phyloP scores from a whole-genome alignment of 2,797 vertebrate species.

The Poecilia gillii region DNA sequence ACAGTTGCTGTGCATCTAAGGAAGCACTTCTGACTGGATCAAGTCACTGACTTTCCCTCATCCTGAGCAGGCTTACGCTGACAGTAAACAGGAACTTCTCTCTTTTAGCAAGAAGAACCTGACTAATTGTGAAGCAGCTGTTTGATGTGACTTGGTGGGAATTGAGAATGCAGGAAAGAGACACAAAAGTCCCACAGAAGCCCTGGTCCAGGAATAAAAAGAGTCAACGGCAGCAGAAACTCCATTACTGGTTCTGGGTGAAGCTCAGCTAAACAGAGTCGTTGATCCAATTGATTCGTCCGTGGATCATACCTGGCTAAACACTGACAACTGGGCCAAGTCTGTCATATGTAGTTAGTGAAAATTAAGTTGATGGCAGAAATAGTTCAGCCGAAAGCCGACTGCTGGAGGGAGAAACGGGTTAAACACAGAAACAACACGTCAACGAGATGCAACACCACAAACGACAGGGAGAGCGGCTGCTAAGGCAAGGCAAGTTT shows the following conservation, averaged over 20 bases:
- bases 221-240: not conserved
- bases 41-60: not conserved
- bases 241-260: not conserved
- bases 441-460: not conserved
- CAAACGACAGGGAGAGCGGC: not conserved
- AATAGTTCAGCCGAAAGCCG: not conserved
- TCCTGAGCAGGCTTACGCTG: not conserved
- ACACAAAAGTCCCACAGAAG: not conserved
- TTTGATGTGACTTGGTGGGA: not conserved
- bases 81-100: not conserved
- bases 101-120: not conserved
- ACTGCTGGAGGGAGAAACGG: not conserved
- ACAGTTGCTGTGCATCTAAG: not conserved
- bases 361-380: not conserved
- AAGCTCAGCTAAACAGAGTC: not conserved
- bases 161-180: not conserved
- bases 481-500: not conserved
- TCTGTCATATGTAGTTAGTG: not conserved
- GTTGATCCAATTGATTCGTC: not conserved
- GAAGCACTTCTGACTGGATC: not conserved
- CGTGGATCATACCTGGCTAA: not conserved
- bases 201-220: not conserved
- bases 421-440: not conserved
- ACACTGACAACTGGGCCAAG: not conserved
- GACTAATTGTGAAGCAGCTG: not conserved